These are phyloP conservation scores for Phlogophora meticulosa DNA, from an alignment of 2,888 invertebrate species.

Conservation along the genomic window DNA sequence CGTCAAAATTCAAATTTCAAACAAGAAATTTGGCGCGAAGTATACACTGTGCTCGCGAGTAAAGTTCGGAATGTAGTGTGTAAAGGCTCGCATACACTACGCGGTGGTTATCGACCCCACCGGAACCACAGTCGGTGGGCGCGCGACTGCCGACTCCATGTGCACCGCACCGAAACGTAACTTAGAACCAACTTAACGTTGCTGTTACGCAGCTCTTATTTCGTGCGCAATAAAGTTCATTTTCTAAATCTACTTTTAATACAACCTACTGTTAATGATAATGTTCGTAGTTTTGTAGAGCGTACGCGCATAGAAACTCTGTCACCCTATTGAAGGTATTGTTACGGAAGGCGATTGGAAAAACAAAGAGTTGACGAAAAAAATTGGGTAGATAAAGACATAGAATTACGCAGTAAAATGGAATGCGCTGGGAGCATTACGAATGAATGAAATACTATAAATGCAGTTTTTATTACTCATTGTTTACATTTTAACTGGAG, in stretches of 20 bases:
- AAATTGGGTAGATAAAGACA: constrained; percentile 76
- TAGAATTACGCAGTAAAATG: constrained; percentile 75
- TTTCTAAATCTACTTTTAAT: constrained; percentile 51
- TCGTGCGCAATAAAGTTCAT: constrained; percentile 49
- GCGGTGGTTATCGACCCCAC: constrained; percentile 90
- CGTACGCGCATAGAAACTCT: constrained; percentile 87
- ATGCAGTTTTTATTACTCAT: constrained; percentile 59
- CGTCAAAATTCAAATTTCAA: constrained; percentile 62
- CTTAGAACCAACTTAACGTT: constrained; percentile 73
- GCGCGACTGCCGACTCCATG: constrained; percentile 88
- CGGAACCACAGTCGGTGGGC: constrained; percentile 91
- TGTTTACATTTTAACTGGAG: constrained; percentile 46
- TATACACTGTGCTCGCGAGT: constrained; percentile 76
- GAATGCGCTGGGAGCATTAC: constrained; percentile 70
- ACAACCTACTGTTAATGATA: constrained; percentile 76
- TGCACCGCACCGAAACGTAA: constrained; percentile 89
- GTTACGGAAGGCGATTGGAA: constrained; percentile 81
- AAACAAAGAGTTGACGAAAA: constrained; percentile 78
- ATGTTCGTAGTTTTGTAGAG: constrained; percentile 86
- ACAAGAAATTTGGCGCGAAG: constrained; percentile 79
- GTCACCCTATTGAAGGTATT: constrained; percentile 83
- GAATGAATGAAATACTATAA: constrained; percentile 53
- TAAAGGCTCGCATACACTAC: constrained; percentile 83
- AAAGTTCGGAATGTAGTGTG: constrained; percentile 77
- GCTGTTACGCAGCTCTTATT: constrained; percentile 52